Evolutionary conservation across 2,888 invertebrate genomes (phyloP), one percentile per base, ranked within the genome.

Genomic region (Brenthis ino): DNA sequence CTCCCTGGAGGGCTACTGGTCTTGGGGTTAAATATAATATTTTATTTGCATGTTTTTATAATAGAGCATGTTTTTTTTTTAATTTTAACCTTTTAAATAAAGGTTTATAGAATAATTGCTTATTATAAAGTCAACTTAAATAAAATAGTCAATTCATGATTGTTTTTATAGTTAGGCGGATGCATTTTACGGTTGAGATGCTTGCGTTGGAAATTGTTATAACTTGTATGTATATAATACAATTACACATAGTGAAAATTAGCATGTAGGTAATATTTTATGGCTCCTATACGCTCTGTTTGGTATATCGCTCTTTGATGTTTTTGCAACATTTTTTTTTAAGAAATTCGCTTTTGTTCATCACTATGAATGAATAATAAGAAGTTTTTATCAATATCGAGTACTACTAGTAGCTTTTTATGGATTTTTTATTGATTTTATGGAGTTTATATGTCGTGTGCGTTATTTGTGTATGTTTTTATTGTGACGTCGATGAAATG

Each of bases 231-330:
- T 77, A 72, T 78, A 80, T 75, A 78, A 80, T 85, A 84, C 84
- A 85, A 85, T 86, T 84, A 87, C 82, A 84, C 81, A 82, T 86
- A 87, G 85, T 80, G 82, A 85, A 87, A 86, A 92, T 91, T 91
- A 91, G 90, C 91, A 92, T 92, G 91, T 86, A 85, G 88, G 87
- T 89, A 88, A 87, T 90, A 86, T 84, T 88, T 90, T 91, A 89
- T 87, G 84, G 86, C 83, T 87, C 85, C 80, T 88, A 89, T 88
- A 78, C 82, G 93, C 92, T 92, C 93, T 92, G 91, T 85, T 91
- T 93, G 78, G 69, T 76, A 75, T 75, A 82, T 83, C 83, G 87
- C 85, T 89, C 87, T 86, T 84, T 76, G 83, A 82, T 82, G 87
- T 89, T 88, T 90, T 89, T 89, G 91, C 88, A 91, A 91, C 83